phyloP scores from a whole-genome alignment of 2,113 vertebrate genomes.

The Atlantisia rogersi region DNA sequence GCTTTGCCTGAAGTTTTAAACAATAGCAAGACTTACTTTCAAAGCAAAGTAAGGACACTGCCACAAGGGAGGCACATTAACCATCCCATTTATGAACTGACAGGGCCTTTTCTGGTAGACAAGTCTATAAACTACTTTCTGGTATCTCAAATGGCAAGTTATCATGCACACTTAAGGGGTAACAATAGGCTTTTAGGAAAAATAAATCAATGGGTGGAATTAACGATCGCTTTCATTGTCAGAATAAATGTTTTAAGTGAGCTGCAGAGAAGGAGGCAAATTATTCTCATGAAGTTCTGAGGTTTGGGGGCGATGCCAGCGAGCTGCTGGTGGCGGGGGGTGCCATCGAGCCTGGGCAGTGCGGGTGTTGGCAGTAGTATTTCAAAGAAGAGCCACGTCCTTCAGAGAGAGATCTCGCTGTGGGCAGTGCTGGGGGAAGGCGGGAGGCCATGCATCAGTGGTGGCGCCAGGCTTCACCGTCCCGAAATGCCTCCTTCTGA shows the following conservation, averaged over 20 bases:
- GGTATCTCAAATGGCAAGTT: constrained; percentile 25
- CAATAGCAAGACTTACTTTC: neutral
- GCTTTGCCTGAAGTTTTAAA: neutral
- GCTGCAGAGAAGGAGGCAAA: neutral
- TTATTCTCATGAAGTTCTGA: constrained; percentile 17
- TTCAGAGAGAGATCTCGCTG: rapidly evolving
- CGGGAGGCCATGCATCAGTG: neutral
- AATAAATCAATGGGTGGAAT: constrained; percentile 33
- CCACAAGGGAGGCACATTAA: neutral
- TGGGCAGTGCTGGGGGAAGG: neutral
- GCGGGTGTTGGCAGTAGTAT: neutral
- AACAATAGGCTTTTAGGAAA: constrained; percentile 49
- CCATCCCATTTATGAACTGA: neutral
- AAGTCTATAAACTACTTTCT: neutral
- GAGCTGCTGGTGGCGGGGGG: neutral
- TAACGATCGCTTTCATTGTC: constrained; percentile 4
- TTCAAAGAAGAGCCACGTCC: neutral
- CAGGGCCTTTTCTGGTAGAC: neutral
- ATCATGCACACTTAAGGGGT: neutral
- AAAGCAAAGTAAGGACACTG: constrained; percentile 35
- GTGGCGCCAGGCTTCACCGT: neutral
- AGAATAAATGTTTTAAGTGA: constrained; percentile 19
- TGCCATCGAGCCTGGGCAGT: neutral
- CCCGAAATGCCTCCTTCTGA: neutral
- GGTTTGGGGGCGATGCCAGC: neutral